Conservation (phyloP, 2,797 vertebrate genomes). For the Diplodus sargus region DNA sequence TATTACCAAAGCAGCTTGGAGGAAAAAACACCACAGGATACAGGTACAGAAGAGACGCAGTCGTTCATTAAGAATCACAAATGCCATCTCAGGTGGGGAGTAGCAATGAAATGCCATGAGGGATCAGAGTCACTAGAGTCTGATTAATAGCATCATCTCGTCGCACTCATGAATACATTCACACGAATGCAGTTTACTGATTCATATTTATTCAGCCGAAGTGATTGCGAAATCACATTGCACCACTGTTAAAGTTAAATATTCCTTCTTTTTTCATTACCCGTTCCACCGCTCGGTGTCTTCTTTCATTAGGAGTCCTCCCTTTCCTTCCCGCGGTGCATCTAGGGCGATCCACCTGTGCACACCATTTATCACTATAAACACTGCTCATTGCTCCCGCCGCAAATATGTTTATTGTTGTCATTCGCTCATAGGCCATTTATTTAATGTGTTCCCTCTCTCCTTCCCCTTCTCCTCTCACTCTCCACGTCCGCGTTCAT, state of each 20-base stretch:
- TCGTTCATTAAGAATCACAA: not conserved
- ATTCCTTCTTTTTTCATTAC: conserved; percentile 3
- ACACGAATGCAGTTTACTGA: not conserved
- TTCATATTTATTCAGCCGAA: conserved; percentile 28
- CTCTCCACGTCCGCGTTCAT: conserved; percentile 57
- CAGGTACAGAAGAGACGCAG: not conserved
- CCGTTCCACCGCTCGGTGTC: conserved; percentile 9
- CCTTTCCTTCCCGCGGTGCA: conserved; percentile 31
- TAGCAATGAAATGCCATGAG: not conserved
- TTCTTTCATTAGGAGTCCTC: conserved; percentile 19
- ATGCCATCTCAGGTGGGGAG: not conserved
- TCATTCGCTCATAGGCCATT: conserved; percentile 76
- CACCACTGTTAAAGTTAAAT: not conserved
- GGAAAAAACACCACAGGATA: not conserved
- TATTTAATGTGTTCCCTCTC: conserved; percentile 75
- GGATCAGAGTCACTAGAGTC: not conserved
- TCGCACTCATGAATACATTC: not conserved
- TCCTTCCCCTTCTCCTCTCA: conserved; percentile 30
- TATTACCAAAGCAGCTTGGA: not conserved
- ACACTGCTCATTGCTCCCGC: conserved; percentile 79
- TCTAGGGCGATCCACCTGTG: conserved; percentile 52
- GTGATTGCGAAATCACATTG: conserved; percentile 7
- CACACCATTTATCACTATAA: conserved; percentile 78
- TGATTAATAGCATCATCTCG: conserved; percentile 13
- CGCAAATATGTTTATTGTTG: conserved; percentile 81